Conservation (phyloP, 2,797 vertebrate genomes). For the Orientallactaga sibirica region DNA sequence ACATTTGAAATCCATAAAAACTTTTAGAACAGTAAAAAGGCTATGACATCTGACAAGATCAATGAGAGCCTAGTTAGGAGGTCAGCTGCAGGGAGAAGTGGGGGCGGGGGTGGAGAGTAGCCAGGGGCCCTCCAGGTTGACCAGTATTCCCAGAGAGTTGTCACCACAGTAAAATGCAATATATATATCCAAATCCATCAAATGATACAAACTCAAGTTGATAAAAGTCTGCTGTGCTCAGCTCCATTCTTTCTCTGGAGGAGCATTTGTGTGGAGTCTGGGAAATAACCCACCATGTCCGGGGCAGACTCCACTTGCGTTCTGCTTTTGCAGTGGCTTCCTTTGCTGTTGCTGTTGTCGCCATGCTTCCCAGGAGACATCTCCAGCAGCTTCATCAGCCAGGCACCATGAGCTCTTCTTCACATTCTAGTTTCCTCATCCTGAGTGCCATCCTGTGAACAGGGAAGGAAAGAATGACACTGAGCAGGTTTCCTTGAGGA, state of each 20-base stretch:
- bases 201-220: conserved; percentile 30
- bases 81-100: conserved; percentile 31
- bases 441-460: conserved; percentile 61
- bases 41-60: conserved; percentile 51
- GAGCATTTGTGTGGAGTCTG: background rate
- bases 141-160: background rate
- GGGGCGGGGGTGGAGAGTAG: fast-evolving
- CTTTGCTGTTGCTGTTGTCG: conserved; percentile 13
- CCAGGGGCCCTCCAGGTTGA: background rate
- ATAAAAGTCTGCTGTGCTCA: conserved; percentile 20
- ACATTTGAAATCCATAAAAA: conserved; percentile 53
- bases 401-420: conserved; percentile 52
- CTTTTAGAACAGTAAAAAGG: conserved; percentile 72
- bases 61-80: conserved; percentile 42
- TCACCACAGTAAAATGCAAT: background rate
- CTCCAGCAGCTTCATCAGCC: conserved; percentile 58
- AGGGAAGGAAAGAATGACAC: conserved; percentile 37
- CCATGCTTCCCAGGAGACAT: conserved; percentile 40
- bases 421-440: conserved; percentile 73
- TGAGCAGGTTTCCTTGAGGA: background rate
- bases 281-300: fast-evolving
- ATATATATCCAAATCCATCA: background rate
- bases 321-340: conserved; percentile 11
- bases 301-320: background rate
- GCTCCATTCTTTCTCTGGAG: background rate